Conservation (phyloP, 2,888 invertebrate species). For the Acrobasis repandana region DNA sequence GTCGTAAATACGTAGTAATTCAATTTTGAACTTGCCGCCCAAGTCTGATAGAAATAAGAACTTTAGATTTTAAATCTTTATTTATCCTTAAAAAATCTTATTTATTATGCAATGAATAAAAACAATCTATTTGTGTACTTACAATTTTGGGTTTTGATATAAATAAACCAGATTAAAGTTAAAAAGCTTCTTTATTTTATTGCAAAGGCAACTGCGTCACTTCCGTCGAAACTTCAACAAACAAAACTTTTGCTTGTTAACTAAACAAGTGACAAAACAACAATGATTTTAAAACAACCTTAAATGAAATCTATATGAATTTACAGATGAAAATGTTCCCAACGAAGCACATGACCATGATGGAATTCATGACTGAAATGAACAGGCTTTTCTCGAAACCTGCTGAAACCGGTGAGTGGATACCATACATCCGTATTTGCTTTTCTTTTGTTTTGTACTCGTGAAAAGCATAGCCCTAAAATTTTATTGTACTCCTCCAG, state of each 20-base stretch:
- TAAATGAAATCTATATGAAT: conserved; percentile 30
- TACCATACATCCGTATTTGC: background rate
- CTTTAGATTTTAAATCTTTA: background rate
- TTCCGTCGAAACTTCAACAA: conserved; percentile 6
- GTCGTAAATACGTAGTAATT: too few species aligned
- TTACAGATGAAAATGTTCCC: conserved; percentile 54
- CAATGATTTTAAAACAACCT: conserved; percentile 34
- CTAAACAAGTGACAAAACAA: background rate
- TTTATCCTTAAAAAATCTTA: too few species aligned
- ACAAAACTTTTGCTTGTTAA: background rate
- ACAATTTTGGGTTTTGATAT: background rate
- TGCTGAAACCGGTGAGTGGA: conserved; percentile 54
- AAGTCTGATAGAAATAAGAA: background rate
- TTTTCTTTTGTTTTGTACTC: too few species aligned
- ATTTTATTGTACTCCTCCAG: too few species aligned
- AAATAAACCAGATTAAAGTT: too few species aligned
- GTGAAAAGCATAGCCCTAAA: too few species aligned
- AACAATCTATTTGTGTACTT: background rate
- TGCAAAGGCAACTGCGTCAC: background rate
- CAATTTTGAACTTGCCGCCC: background rate
- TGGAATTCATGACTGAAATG: conserved; percentile 56
- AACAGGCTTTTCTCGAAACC: conserved; percentile 52
- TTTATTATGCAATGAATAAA: too few species aligned
- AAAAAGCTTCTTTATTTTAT: too few species aligned
- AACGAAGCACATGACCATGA: conserved; percentile 47